A percentile compares a stretch with the other conserved stretches of the same genome.
Conservation (phyloP, 2,888 invertebrate species). For the Disparrhopalites patrizii region DNA sequence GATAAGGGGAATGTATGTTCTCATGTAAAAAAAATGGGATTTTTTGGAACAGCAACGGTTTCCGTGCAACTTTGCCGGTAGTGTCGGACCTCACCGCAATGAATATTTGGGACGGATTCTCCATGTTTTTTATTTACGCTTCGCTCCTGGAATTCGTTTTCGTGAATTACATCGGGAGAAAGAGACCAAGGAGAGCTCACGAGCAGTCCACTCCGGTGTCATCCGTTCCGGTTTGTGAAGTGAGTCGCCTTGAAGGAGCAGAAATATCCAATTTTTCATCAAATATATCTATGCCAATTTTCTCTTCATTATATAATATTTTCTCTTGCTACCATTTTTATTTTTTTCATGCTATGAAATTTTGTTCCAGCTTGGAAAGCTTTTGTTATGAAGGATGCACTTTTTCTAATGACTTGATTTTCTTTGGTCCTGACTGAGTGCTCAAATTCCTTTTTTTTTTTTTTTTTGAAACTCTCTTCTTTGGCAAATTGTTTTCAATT, state of each 20-base stretch:
- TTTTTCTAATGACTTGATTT: neutral
- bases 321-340: neutral
- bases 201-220: conserved; percentile 13
- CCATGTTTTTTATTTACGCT: conserved; percentile 96
- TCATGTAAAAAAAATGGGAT: no score
- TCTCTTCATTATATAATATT: neutral
- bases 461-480: neutral
- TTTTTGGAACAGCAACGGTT: conserved; percentile 49
- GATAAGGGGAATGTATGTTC: no score
- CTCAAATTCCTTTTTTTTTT: neutral
- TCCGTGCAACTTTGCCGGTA: conserved; percentile 71
- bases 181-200: conserved; percentile 62
- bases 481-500: neutral
- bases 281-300: no score
- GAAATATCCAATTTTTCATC: no score
- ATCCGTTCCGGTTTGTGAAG: conserved; percentile 19
- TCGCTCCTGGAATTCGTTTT: conserved; percentile 90
- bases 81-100: conserved; percentile 91
- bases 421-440: neutral
- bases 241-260: neutral
- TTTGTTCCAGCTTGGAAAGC: conserved; percentile 36
- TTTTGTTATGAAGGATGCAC: conserved; percentile 26
- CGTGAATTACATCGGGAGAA: conserved; percentile 90
- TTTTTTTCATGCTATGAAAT: conserved; percentile 20
- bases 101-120: conserved; percentile 96